Conservation (phyloP, 2,797 vertebrate species). For the Rhinatrema bivittatum region DNA sequence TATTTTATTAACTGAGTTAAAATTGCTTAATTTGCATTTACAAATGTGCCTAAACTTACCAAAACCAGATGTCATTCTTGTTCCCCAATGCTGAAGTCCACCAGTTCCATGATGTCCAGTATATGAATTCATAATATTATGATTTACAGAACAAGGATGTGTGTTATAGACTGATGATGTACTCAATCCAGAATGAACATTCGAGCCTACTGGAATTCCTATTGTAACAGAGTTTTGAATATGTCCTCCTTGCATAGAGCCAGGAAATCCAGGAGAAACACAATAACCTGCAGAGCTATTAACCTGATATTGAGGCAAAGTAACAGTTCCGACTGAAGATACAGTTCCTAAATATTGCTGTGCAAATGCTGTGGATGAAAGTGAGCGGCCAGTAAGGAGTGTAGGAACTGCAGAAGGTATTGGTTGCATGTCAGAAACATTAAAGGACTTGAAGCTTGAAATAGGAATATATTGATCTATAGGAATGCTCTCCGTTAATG, state of each 20-base stretch:
- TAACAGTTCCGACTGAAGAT: conserved; percentile 25
- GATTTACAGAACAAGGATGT: conserved; percentile 44
- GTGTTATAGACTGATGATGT: conserved; percentile 40
- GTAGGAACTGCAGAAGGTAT: conserved; percentile 47
- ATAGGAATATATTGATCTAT: conserved; percentile 32
- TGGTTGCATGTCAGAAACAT: conserved; percentile 29
- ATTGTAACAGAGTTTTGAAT: conserved; percentile 39
- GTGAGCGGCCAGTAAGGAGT: conserved; percentile 45
- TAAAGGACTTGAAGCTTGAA: conserved; percentile 44
- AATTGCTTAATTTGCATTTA: too few species aligned
- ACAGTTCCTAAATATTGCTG: conserved; percentile 57
- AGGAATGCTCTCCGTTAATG: conserved; percentile 31
- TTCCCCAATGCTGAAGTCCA: conserved; percentile 42
- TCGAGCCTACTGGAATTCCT: conserved; percentile 41
- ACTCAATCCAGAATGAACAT: conserved; percentile 38
- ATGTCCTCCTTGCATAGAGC: conserved; percentile 34
- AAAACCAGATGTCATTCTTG: conserved; percentile 47
- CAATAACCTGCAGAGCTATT: conserved; percentile 42
- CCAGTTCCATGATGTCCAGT: conserved; percentile 38
- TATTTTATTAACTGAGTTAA: conserved; percentile 1
- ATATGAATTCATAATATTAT: conserved; percentile 53
- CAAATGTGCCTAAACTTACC: too few species aligned
- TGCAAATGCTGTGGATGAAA: conserved; percentile 53
- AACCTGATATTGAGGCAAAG: conserved; percentile 49
- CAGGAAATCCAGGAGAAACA: conserved; percentile 39